phyloP scores from a whole-genome alignment of 2,113 vertebrate species.

The Daboia siamensis region DNA sequence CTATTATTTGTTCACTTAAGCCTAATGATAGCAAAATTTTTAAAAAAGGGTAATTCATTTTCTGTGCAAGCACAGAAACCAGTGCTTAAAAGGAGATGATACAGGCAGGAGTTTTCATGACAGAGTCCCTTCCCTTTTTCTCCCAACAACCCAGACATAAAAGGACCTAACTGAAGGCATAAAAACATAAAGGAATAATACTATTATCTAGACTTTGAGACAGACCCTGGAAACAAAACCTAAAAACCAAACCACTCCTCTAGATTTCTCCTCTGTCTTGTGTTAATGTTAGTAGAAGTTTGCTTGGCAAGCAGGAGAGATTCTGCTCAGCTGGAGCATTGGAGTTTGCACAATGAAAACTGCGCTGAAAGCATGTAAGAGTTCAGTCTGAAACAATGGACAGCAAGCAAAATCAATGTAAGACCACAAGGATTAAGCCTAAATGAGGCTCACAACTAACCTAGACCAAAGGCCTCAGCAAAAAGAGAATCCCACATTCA shows the following conservation, averaged over 20 bases:
- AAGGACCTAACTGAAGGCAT: no score
- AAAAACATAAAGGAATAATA: slow-evolving; percentile 40
- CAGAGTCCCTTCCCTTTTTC: slow-evolving; percentile 31
- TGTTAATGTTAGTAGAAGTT: slow-evolving; percentile 33
- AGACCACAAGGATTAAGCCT: slow-evolving; percentile 30
- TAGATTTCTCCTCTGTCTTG: slow-evolving; percentile 50
- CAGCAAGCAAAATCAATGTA: slow-evolving; percentile 34
- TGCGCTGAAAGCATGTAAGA: slow-evolving; percentile 21
- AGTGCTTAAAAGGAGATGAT: slow-evolving; percentile 43
- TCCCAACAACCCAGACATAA: slow-evolving; percentile 37
- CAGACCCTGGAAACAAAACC: slow-evolving; percentile 36
- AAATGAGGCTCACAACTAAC: slow-evolving; percentile 44
- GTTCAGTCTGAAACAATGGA: slow-evolving; percentile 59
- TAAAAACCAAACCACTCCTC: slow-evolving; percentile 41
- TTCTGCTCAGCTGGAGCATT: slow-evolving; percentile 11
- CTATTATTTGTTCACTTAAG: slow-evolving; percentile 91
- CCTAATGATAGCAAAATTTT: slow-evolving; percentile 61
- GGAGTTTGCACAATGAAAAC: slow-evolving; percentile 31
- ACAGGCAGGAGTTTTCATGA: slow-evolving; percentile 57
- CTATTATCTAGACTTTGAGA: not conserved
- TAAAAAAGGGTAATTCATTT: slow-evolving; percentile 62
- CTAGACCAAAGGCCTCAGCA: slow-evolving; percentile 16
- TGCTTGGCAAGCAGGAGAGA: slow-evolving; percentile 23
- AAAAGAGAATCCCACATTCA: slow-evolving; percentile 6
- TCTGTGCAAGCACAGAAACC: slow-evolving; percentile 35